Conservation (phyloP, 2,888 invertebrate genomes). For the Habrosyne pyritoides region DNA sequence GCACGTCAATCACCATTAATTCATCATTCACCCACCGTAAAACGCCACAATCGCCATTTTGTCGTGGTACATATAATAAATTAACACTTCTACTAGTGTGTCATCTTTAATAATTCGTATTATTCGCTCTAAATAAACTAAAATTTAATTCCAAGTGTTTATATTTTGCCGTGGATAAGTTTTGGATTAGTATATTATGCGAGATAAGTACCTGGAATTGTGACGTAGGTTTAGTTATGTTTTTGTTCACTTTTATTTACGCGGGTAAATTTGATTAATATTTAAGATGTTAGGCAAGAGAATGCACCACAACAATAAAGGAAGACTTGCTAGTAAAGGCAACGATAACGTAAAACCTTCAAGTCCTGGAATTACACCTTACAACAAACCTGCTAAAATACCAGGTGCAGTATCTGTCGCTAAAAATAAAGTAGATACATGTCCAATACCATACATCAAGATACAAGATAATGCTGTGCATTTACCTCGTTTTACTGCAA, state of each 20-base stretch:
- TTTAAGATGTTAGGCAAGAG: slow-evolving; percentile 75
- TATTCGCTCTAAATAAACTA: not conserved
- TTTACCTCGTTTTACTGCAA: slow-evolving; percentile 86
- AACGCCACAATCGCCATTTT: slow-evolving; percentile 21
- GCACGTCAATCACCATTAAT: no score
- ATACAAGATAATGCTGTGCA: slow-evolving; percentile 86
- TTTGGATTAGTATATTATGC: slow-evolving; percentile 52
- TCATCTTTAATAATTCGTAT: not conserved
- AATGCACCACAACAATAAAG: slow-evolving; percentile 80
- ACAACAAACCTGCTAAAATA: slow-evolving; percentile 76
- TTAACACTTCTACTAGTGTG: not conserved
- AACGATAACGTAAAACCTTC: slow-evolving; percentile 79
- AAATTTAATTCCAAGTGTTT: not conserved
- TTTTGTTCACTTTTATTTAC: slow-evolving; percentile 47
- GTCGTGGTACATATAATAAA: not conserved
- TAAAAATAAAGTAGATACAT: slow-evolving; percentile 72
- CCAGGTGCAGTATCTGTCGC: slow-evolving; percentile 68
- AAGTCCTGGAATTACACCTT: slow-evolving; percentile 77
- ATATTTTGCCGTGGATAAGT: not conserved
- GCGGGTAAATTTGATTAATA: slow-evolving; percentile 67
- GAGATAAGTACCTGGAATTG: not conserved
- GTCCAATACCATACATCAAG: slow-evolving; percentile 86
- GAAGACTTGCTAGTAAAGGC: slow-evolving; percentile 76
- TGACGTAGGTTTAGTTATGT: slow-evolving; percentile 23
- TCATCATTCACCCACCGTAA: not conserved